Evolutionary conservation across 2,113 vertebrate genomes (phyloP), one percentile per base, ranked within the genome.

Genomic region (Xyrauchen texanus): DNA sequence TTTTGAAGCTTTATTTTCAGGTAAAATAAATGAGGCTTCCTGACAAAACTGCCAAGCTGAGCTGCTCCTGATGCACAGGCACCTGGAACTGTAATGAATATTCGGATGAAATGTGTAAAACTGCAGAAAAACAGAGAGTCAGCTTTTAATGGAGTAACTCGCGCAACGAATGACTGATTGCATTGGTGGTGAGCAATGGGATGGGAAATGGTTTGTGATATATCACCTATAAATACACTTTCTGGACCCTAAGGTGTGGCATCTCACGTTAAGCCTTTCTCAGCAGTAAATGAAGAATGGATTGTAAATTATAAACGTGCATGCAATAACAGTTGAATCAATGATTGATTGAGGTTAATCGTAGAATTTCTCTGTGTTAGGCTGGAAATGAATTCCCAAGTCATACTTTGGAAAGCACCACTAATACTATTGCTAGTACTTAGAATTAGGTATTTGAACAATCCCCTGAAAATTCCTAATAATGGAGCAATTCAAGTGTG

Each of bases 41-140:
- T 57, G 61, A 57, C 51, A 72, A 72, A 79, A 70, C 11, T 69
- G 55, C 68, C 42, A 10, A 80, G 21, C 21, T 34, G 21, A 34
- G 70, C 45, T 44, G 64, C 70, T 75, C 46, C 55, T 21, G 79
- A 12, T 11, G 2, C 16, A 42, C 13, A n/a, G 45, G 62, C 52
- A 49, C 63, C 47, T 13, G 13, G 51, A 75, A 61, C 55, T 74
- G 64, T 78, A 74, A 74, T 80, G 62, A 74, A 74, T 76, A 65
- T 82, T 68, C 34, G 78, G 76, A 78, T 73, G 58, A 78, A 82
- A 82, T 5, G 67, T 49, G 72, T 62, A 76, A 64, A 78, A 12
- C 44, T 55, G 12, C 51, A 55, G 60, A 70, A 62, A 84, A 71
- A 34, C 76, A 78, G 65, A 62, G 53, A 61, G 69, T 74, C 63